Percentiles rank a stretch among this genome's conserved stretches.
These are phyloP conservation scores for Sylvilagus floridanus DNA, from an alignment of 2,797 vertebrate species.

Conservation along the genomic window DNA sequence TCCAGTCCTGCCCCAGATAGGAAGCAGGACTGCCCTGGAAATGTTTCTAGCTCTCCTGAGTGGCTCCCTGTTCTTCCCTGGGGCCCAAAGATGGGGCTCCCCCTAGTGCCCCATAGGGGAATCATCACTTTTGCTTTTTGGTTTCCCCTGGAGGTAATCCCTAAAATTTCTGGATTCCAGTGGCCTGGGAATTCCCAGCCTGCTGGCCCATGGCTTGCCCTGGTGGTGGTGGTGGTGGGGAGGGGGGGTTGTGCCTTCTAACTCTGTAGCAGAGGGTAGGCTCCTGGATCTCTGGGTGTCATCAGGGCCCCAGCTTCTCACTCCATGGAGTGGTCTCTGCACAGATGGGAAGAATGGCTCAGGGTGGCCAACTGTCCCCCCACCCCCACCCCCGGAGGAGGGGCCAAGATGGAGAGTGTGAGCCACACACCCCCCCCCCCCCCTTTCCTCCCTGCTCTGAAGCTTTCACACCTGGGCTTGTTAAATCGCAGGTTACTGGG, in stretches of 20 bases:
- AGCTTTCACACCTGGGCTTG: background rate
- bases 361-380: background rate
- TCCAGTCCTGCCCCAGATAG: too few relatives aligned
- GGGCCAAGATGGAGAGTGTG: accelerated
- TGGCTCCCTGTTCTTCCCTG: background rate
- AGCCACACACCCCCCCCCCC: background rate
- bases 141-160: constrained; percentile 48
- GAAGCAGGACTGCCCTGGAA: background rate
- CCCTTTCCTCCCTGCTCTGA: too few relatives aligned
- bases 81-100: constrained; percentile 61
- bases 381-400: background rate
- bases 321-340: background rate
- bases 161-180: constrained; percentile 20
- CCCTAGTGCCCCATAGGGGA: constrained; percentile 63
- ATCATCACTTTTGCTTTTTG: constrained; percentile 64
- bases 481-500: background rate
- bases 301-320: background rate
- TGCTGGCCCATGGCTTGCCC: background rate
- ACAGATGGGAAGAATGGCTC: background rate
- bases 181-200: constrained; percentile 55
- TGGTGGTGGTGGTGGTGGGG: background rate
- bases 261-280: background rate
- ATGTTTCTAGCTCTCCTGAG: background rate
- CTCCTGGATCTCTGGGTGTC: background rate
- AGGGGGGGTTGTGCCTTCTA: background rate